Conservation (phyloP, 2,113 vertebrate genomes). For the Pachyramphus minor region DNA sequence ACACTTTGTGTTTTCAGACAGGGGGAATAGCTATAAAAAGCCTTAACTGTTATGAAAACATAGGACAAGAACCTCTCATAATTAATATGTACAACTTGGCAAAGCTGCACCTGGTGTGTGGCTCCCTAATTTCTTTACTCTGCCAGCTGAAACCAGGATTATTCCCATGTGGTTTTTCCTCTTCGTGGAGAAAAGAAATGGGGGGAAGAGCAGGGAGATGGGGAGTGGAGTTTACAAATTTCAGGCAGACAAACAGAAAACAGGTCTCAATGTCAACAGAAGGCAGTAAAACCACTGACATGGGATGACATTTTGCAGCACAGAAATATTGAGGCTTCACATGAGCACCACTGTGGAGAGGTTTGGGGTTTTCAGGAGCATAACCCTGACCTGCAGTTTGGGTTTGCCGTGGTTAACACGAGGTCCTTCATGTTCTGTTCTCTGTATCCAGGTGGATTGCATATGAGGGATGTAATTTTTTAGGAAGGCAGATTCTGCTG, state of each 20-base stretch:
- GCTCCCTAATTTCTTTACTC: neutral
- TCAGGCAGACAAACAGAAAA: neutral
- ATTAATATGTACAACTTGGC: neutral
- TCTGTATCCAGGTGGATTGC: constrained; percentile 78
- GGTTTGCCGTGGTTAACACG: neutral
- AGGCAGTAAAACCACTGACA: neutral
- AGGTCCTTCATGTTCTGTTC: neutral
- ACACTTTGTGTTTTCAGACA: neutral
- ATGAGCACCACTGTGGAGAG: neutral
- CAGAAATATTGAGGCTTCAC: neutral
- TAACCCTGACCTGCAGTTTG: neutral
- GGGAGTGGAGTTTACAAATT: neutral
- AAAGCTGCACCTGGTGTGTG: neutral
- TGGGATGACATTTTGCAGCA: neutral
- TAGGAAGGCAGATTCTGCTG: constrained; percentile 82
- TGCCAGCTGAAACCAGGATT: neutral
- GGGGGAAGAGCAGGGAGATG: neutral
- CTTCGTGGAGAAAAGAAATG: neutral
- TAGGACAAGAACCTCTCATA: neutral
- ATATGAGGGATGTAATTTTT: constrained; percentile 82
- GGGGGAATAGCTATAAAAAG: neutral
- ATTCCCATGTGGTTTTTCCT: neutral
- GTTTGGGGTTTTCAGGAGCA: neutral
- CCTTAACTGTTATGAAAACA: neutral
- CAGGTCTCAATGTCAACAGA: neutral